Percentiles rank a stretch among this genome's conserved stretches.
Conservation (phyloP, 2,113 vertebrate species). For the Bos javanicus region DNA sequence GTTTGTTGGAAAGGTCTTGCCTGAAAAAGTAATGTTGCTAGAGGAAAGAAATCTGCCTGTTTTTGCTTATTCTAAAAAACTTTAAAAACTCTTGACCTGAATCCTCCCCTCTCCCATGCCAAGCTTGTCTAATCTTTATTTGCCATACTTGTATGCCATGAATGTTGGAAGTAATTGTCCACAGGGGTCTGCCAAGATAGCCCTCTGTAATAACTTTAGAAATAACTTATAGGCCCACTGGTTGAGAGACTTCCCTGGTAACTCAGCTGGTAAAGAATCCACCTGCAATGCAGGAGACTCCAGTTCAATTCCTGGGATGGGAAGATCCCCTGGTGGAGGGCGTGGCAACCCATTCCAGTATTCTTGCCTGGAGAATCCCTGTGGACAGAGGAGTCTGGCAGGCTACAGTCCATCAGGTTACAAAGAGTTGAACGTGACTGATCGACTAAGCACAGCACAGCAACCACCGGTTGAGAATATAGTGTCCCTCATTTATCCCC, state of each 20-base stretch:
- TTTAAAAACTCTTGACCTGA: not conserved
- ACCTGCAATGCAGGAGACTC: not conserved
- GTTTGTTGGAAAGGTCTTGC: not conserved
- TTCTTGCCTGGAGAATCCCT: not conserved
- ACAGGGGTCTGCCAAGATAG: not conserved
- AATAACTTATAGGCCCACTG: not conserved
- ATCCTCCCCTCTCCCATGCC: not conserved
- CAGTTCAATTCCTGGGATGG: not conserved
- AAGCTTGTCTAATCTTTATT: not conserved
- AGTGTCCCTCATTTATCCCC: not conserved
- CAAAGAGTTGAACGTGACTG: accelerated
- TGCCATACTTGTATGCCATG: not conserved
- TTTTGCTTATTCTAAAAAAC: not conserved
- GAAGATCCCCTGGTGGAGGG: not conserved
- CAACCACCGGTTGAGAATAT: not conserved
- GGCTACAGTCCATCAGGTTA: not conserved
- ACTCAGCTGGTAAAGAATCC: not conserved
- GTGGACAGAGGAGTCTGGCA: not conserved
- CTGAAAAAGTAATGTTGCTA: not conserved
- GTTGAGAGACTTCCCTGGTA: not conserved
- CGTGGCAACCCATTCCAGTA: not conserved
- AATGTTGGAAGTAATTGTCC: not conserved
- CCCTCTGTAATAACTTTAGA: not conserved
- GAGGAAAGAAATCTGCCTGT: not conserved
- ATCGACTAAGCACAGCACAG: not conserved